Evolutionary conservation across 2,113 vertebrate genomes (phyloP), one percentile per base, ranked within the genome.

Genomic region (Todiramphus chloris): DNA sequence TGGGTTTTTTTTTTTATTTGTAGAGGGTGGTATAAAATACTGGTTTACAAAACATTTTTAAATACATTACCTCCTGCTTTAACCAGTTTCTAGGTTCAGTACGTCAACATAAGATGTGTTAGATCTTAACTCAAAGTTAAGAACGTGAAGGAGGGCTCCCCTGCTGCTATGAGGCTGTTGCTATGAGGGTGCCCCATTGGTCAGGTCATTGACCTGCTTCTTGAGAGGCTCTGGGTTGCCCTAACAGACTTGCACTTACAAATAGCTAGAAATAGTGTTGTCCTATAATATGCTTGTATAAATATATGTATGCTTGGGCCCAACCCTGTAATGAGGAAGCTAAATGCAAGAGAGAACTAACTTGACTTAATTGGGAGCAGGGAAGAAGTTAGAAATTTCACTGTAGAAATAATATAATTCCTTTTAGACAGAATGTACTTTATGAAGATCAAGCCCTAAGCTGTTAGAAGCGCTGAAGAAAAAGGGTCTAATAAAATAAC

Each of bases 341-440:
- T 73, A 59, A 41, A 77, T 79, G 53, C 20, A 72, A 68, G 28
- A 84, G 44, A 90, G 41, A 86, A 51, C 81, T 87, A 82, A 89
- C 95, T 94, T 90, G 62, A 82, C 46, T 85, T 96, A 94, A 96
- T 66, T 94, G 37, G 28, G 70, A 94, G 37, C 77, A 79, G 74
- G 44, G 35, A 91, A 92, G 31, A 69, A 92, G 87, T 79, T 72
- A 79, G 62, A 84, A 93, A 62, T 83, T 87, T 89, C 4, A 13
- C 39, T 89, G 50, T 79, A 88, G 66, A 87, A 96, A 86, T 80
- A 86, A 86, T 87, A 37, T 30, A 70, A 33, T 53, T 86, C 7
- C 43, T 90, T 94, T 77, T 79, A 80, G 83, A 74, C 55, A 74
- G 39, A 27, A 55, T 74, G 37, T 16, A 6, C 72, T 91, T 97